phyloP scores from a whole-genome alignment of 2,113 vertebrate genomes.

The Upupa epops region DNA sequence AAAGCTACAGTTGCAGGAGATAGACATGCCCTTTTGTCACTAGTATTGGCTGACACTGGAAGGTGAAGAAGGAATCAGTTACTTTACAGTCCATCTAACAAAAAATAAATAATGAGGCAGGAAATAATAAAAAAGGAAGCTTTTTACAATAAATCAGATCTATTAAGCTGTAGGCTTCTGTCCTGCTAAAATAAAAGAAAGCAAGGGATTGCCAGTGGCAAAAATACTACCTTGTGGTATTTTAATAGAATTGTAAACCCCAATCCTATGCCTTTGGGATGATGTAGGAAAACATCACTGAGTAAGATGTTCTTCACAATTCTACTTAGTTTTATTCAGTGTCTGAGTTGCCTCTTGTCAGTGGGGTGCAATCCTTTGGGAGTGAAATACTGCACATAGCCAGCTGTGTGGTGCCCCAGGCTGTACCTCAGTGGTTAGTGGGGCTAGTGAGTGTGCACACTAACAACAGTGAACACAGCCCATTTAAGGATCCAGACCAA shows the following conservation, averaged over 20 bases:
- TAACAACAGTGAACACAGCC: not conserved
- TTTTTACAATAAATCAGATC: not conserved
- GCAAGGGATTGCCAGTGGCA: not conserved
- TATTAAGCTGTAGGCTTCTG: not conserved
- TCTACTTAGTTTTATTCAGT: constrained; percentile 30
- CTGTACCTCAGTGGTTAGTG: constrained; percentile 12
- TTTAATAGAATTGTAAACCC: constrained; percentile 20
- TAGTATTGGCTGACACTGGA: not conserved
- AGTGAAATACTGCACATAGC: not conserved
- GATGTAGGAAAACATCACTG: not conserved
- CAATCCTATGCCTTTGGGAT: not conserved
- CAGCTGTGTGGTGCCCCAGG: constrained; percentile 23
- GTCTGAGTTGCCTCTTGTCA: constrained; percentile 9
- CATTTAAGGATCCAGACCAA: not conserved
- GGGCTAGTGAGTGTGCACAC: constrained; percentile 4
- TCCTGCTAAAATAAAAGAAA: constrained; percentile 4
- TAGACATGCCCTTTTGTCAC: not conserved
- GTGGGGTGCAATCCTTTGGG: not conserved
- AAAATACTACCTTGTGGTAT: not conserved
- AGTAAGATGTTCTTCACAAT: not conserved
- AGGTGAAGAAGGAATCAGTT: not conserved
- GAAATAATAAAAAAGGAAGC: not conserved
- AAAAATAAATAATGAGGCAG: not conserved
- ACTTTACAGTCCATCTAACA: not conserved
- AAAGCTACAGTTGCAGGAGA: not conserved